A percentile compares a stretch with the other conserved stretches of the same genome.
phyloP scores from a whole-genome alignment of 2,797 vertebrate genomes.

The Lates japonicus region DNA sequence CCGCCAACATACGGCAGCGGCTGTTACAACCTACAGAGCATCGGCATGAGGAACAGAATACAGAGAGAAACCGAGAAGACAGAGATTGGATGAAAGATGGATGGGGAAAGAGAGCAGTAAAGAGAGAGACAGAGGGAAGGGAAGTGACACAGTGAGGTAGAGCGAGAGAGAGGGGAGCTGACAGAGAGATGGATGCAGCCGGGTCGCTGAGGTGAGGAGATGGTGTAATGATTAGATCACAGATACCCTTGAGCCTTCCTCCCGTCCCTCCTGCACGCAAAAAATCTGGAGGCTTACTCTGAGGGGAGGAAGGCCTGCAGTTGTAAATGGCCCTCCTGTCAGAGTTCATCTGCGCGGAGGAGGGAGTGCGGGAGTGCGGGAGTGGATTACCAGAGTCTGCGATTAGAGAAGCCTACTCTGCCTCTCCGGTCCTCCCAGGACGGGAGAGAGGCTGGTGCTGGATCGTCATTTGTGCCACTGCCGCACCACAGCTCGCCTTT shows the following conservation, averaged over 20 bases:
- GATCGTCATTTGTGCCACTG: conserved; percentile 23
- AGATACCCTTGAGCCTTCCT: conserved; percentile 81
- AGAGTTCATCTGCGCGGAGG: conserved; percentile 70
- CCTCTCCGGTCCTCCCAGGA: conserved; percentile 38
- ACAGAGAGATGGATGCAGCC: conserved; percentile 80
- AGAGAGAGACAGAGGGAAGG: conserved; percentile 31
- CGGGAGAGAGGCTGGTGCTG: background rate
- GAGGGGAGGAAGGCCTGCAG: conserved; percentile 57
- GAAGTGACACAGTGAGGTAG: conserved; percentile 64
- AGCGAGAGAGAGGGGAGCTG: conserved; percentile 59
- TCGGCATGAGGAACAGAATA: conserved; percentile 54
- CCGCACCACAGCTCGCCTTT: background rate
- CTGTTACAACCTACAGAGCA: conserved; percentile 50
- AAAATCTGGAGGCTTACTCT: conserved; percentile 46
- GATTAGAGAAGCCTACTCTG: conserved; percentile 46
- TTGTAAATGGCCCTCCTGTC: conserved; percentile 73
- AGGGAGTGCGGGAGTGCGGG: conserved; percentile 60
- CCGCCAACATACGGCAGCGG: conserved; percentile 29
- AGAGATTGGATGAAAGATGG: conserved; percentile 73
- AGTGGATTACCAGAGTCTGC: conserved; percentile 71
- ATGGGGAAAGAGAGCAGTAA: conserved; percentile 58
- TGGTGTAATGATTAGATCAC: conserved; percentile 86
- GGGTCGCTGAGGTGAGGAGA: conserved; percentile 79
- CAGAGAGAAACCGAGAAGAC: conserved; percentile 59
- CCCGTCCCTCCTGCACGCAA: conserved; percentile 49